Base-by-base conservation (phyloP, 2,888 invertebrate species). In the Unio pictorum region DNA sequence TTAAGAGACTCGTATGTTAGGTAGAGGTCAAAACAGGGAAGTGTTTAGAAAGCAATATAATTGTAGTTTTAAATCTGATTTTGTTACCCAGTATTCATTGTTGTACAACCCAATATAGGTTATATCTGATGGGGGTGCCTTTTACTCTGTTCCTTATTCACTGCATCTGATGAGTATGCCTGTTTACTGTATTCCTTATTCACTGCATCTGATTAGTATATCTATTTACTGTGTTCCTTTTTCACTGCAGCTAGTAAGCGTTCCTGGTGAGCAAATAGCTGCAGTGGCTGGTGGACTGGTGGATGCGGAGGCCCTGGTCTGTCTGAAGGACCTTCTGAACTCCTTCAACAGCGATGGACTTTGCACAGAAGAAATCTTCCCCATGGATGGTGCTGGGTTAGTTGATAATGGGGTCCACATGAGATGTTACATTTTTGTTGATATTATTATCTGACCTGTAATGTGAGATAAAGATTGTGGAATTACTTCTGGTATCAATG, bases 241-340 rank as follows among this genome's bases (percentile, higher is more conserved):
- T 7, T 20, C 15, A 17, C 65, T 71, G n/a, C 76, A 85, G 83
- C 66, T 85, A 60, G 71, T 72, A 20, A 63, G 60, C 23, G 73
- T 77, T 6, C 74, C 71, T 8, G 93, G 94, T 1, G 93, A 93
- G 66, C 92, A 94, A 73, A 91, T 98, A 71, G 94, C 95, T 54
- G 98, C 94, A 1, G 93, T 99, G 55, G 96, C 94, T 56, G 99
- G 99, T 1, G 96, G 96, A 79, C 90, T 97, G 80, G 95, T 94
- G 3, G 98, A 98, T 91, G 96, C 97, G 1, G 97, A 98, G 86
- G 89, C 97, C 0, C 92, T 99, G 81, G 93, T 97, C 7, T 94
- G 96, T 0, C 91, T 98, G 62, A 99, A 99, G 91, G 99, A 99
- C 91, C 91, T 99, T 68, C 87, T 97, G 66, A 98, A 99, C 90